Evolutionary conservation across 2,797 vertebrate species (phyloP).

Genomic region (Aselliscus stoliczkanus): DNA sequence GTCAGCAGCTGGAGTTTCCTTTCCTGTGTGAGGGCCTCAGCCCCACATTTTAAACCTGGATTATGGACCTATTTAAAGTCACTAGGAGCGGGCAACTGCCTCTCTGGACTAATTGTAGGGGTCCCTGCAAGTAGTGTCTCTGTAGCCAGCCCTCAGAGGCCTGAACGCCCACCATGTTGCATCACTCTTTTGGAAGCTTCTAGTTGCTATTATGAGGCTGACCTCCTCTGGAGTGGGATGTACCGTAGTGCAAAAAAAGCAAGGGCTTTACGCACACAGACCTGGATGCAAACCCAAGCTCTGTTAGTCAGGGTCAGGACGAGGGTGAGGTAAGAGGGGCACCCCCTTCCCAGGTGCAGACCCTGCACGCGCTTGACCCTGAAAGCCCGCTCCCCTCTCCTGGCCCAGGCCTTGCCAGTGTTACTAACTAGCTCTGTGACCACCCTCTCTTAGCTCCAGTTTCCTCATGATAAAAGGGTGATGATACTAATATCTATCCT

Average conservation of each 20-base stretch:
- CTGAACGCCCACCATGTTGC: neutral
- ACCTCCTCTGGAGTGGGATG: neutral
- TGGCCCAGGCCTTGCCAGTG: neutral
- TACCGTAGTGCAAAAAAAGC: neutral
- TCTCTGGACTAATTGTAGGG: neutral
- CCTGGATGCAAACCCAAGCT: neutral
- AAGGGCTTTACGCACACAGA: neutral
- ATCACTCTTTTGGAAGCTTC: neutral
- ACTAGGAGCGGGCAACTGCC: no score
- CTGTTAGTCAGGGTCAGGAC: neutral
- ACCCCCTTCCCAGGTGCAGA: neutral
- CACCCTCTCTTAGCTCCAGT: neutral
- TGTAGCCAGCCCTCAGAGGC: neutral
- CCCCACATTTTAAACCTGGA: neutral
- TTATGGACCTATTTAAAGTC: neutral
- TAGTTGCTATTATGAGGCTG: neutral
- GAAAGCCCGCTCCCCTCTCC: neutral
- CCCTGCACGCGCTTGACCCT: rapidly evolving
- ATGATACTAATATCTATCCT: neutral
- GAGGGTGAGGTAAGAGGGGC: rapidly evolving
- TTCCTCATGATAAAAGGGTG: neutral
- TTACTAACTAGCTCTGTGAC: neutral
- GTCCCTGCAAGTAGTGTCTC: neutral
- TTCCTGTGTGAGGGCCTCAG: neutral
- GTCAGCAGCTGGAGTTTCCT: neutral